Evolutionary conservation across 2,888 invertebrate species (phyloP), one percentile per base, ranked within the genome.

Genomic region (Baccha elongata): DNA sequence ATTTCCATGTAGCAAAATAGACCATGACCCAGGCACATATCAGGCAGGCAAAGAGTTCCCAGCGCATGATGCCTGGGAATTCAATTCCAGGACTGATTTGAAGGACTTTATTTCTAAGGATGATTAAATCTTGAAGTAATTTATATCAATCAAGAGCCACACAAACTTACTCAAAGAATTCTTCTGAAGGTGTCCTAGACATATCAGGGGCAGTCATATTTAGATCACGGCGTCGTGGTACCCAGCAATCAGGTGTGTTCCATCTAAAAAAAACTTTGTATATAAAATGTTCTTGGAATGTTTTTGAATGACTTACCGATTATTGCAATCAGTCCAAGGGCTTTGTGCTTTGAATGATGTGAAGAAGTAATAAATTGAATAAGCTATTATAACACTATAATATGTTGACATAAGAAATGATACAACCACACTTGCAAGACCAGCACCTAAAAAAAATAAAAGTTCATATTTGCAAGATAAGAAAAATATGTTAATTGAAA

Each of bases 1-100:
- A 98, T 91, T 98, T 98, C 97, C 98, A 98, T 60, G 98, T 94
- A 85, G 98, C 97, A 91, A 98, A 97, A 91, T 98, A 99, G 67
- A 98, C 97, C 87, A 98, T 92, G 84, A 98, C 93, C 98, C 98
- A 99, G 85, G 98, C 97, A 87, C 96, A 94, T 64, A 98, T 93
- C 69, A 98, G 92, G 88, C 98, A 97, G 53, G 97, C 95, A 29
- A 97, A 95, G 79, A 98, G 91, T 88, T 98, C 97, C 96, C 97
- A 97, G 87, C 97, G 93, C 89, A 98, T 92, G 85, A 92, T 92
- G 74, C 96, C 97, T 32, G 95, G 94, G 86, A 93, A 94, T 88
- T 97, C 96, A 78, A 98, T 95, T 26, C 97, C 97, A 13, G 92
- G 92, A 86, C 96, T 96, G 87, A 97, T 95, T 91, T 95, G 95